Evolutionary conservation across 23 tunicate genomes (phyloP), one percentile per base, ranked within the genome.

Genomic region (Ciona savignyi): DNA sequence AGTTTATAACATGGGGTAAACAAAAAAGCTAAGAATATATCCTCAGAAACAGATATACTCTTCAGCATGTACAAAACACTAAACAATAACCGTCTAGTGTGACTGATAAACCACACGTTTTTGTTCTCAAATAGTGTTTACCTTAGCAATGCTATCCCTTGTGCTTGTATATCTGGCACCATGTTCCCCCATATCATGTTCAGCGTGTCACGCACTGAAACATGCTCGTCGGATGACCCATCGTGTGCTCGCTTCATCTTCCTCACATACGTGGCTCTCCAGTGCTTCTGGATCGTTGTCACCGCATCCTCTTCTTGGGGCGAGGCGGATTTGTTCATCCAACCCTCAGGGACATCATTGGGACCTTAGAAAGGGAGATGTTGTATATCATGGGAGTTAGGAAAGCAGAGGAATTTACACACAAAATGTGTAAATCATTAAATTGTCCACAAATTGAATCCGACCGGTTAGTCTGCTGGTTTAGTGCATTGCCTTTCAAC

Each of bases 191-290:
- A 74, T 0, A 80, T 72, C 29, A 73, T 60, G 60, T 64, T 82
- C 64, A 88, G 30, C 23, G 68, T 70, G 27, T 88, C 86, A 67
- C 25, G 29, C 1, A 77, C 82, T 15, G 74, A 51, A 1, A 23
- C n/a, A 30, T 81, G 84, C 67, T 81, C 96, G 3, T 31, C 60
- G 3, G 96, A 81, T 3, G 70, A 72, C 23, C 33, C 35, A 42
- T 28, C 25, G 21, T 56, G 20, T n/a, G 67, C 83, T 21, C 72
- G 56, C 0, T 66, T 22, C 20, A 88, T 67, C 30, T 67, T 77
- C 29, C 87, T 62, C n/a, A 77, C 73, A 34, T 65, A 65, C 29
- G 83, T 63, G 42, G 83, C 80, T 25, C 84, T 56, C 96, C 96
- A 88, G 70, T 66, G 51, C 63, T 74, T 76, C 75, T 88, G 96